Conservation (phyloP, 1,140 invertebrate species). For the Drosophila lini region DNA sequence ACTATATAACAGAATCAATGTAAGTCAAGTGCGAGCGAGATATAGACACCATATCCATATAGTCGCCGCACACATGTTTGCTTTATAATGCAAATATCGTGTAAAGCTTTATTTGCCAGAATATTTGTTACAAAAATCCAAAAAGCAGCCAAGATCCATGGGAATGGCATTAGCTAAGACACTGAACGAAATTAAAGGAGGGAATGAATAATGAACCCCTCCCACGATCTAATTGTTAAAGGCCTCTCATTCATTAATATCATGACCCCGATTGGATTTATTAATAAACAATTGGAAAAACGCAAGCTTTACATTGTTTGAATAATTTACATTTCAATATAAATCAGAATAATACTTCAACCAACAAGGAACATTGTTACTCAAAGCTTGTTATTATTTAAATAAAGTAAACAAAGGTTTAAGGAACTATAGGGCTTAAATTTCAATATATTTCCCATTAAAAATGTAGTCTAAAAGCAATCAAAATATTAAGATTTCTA, state of each 20-base stretch:
- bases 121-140: conserved; percentile 74
- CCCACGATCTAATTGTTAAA: conserved; percentile 3
- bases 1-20: conserved; percentile 81
- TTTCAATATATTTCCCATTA: background rate
- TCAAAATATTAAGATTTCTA: background rate
- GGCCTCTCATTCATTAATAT: conserved; percentile 1
- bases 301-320: background rate
- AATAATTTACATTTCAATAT: background rate
- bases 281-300: conserved; percentile 7
- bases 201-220: background rate
- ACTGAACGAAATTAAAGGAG: conserved; percentile 26
- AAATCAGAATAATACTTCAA: background rate
- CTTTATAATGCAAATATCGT: conserved; percentile 69
- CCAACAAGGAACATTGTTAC: background rate
- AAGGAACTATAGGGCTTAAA: background rate
- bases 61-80: conserved; percentile 53
- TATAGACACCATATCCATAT: conserved; percentile 26
- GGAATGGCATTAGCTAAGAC: conserved; percentile 30
- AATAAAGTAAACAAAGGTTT: conserved; percentile 4
- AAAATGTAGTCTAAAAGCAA: background rate
- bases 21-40: conserved; percentile 59
- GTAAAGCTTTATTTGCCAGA: conserved; percentile 67
- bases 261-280: conserved; percentile 3
- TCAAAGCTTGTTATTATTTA: background rate
- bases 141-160: conserved; percentile 43